These are phyloP conservation scores for Cyrtonyx montezumae DNA, from an alignment of 2,113 vertebrate species.

Conservation along the genomic window DNA sequence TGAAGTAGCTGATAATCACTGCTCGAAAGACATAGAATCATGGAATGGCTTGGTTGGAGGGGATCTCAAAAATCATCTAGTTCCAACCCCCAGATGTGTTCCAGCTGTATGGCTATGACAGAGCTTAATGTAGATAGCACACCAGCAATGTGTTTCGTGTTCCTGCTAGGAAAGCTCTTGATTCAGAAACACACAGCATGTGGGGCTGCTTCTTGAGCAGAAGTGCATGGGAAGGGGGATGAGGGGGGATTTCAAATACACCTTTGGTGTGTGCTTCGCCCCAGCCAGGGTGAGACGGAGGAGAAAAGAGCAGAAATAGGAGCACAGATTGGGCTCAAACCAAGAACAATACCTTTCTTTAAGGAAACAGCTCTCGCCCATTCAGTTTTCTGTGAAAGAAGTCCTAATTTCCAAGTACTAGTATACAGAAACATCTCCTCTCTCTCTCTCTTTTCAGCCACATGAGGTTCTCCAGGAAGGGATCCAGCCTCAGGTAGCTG, in stretches of 20 bases:
- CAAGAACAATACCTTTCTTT: background rate
- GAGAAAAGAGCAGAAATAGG: background rate
- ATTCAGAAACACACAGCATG: background rate
- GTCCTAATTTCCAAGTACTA: rapidly evolving
- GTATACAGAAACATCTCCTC: background rate
- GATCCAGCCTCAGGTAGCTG: background rate
- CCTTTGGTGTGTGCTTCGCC: background rate
- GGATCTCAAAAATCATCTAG: background rate
- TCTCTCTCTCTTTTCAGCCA: background rate
- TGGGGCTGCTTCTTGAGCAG: background rate
- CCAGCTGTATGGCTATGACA: slow-evolving; percentile 13
- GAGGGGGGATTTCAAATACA: background rate
- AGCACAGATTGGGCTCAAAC: background rate
- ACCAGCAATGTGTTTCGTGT: background rate
- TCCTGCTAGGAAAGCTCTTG: background rate
- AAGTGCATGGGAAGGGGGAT: background rate
- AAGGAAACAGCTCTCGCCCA: rapidly evolving
- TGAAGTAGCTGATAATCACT: slow-evolving; percentile 22
- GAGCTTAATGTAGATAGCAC: background rate
- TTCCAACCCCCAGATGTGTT: background rate
- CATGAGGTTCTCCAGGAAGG: background rate
- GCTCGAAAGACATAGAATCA: background rate
- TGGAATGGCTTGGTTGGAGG: background rate
- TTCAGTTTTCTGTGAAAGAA: background rate
- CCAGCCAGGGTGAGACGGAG: background rate